These are phyloP conservation scores for Liodrosophila aerea DNA, from an alignment of 2,888 invertebrate genomes.

Conservation along the genomic window DNA sequence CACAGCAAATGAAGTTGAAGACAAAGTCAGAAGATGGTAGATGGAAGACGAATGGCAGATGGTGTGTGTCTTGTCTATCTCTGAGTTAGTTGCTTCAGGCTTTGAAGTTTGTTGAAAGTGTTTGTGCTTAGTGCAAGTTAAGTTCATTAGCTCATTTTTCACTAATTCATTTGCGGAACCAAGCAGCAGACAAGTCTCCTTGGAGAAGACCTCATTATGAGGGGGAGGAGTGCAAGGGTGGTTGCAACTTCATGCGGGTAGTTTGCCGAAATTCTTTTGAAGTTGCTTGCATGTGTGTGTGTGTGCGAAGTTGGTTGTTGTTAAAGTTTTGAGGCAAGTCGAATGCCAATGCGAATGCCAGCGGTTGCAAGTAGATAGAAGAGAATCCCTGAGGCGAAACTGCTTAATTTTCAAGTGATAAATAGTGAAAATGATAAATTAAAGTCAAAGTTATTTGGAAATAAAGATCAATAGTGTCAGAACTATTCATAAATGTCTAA, in stretches of 20 bases:
- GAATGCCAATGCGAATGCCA: constrained; percentile 1
- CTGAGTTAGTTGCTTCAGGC: constrained; percentile 27
- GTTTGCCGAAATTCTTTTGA: constrained; percentile 51
- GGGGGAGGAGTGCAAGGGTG: background rate
- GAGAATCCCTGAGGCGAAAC: too few relatives aligned
- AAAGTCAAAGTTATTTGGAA: too few relatives aligned
- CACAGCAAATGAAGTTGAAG: constrained; percentile 35
- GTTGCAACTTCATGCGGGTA: constrained; percentile 25
- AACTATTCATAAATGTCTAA: too few relatives aligned
- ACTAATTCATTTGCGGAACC: constrained; percentile 45
- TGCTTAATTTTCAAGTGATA: constrained; percentile 1
- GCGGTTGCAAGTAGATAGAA: constrained; percentile 12
- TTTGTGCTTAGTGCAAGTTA: constrained; percentile 47
- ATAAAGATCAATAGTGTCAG: too few relatives aligned
- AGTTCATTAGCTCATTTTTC: constrained; percentile 69
- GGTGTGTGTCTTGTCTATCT: constrained; percentile 21
- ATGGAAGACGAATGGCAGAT: constrained; percentile 69
- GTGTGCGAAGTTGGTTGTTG: constrained; percentile 28
- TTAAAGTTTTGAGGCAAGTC: constrained; percentile 18
- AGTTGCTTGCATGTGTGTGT: constrained; percentile 35
- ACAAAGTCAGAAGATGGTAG: too few relatives aligned
- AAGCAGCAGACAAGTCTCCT: too few relatives aligned
- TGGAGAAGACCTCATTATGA: constrained; percentile 37
- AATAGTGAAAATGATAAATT: background rate
- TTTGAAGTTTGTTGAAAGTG: constrained; percentile 54